phyloP scores from a whole-genome alignment of 1,140 invertebrate species.

The Ips nitidus region DNA sequence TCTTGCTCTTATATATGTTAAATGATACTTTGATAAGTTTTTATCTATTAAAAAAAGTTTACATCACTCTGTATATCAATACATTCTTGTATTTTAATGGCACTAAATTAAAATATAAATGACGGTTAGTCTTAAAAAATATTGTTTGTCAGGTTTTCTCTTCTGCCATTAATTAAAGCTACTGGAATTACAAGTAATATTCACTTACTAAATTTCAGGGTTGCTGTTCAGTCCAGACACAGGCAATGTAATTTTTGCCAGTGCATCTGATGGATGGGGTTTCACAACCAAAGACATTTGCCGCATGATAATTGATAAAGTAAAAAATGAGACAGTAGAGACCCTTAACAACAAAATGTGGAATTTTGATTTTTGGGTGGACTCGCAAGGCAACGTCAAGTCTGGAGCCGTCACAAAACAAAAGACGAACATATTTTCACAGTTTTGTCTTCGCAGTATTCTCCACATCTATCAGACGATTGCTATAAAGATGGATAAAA shows the following conservation, averaged over 20 bases:
- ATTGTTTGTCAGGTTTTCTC: no score
- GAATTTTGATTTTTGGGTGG: slow-evolving; percentile 96
- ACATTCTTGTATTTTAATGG: no score
- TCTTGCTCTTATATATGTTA: no score
- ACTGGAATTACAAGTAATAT: no score
- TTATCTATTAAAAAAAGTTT: no score
- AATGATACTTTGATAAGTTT: no score
- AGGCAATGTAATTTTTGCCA: slow-evolving; percentile 96
- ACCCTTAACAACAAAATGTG: slow-evolving; percentile 74
- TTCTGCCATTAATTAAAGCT: no score
- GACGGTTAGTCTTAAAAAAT: no score
- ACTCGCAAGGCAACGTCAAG: slow-evolving; percentile 84
- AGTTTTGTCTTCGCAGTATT: slow-evolving; percentile 92
- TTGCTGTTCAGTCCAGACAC: slow-evolving; percentile 89
- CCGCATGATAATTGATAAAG: slow-evolving; percentile 73
- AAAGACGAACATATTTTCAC: slow-evolving; percentile 95
- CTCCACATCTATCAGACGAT: slow-evolving; percentile 90
- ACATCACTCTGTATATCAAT: no score
- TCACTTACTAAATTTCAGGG: slow-evolving; percentile 53
- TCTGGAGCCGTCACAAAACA: slow-evolving; percentile 92
- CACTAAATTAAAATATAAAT: no score
- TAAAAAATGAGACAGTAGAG: slow-evolving; percentile 59
- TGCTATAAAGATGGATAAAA: slow-evolving; percentile 75
- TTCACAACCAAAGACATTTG: slow-evolving; percentile 89
- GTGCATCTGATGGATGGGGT: slow-evolving; percentile 97